Evolutionary conservation across 2,113 vertebrate species (phyloP), one percentile per base, ranked within the genome.

Genomic region (Anseranas semipalmata): DNA sequence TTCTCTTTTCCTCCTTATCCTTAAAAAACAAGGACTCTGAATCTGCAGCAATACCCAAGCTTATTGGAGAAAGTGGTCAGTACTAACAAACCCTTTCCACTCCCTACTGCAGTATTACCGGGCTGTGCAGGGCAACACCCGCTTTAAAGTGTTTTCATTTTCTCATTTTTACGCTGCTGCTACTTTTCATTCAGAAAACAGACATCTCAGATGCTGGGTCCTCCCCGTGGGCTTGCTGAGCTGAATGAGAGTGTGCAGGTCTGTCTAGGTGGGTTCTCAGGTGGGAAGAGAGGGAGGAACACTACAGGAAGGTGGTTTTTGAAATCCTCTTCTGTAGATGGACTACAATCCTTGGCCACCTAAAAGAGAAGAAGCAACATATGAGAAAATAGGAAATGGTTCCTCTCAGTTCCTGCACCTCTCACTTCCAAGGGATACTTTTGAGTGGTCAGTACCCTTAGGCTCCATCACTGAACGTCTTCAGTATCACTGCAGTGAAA

Each of bases 71-170:
- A 58, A 37, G 60, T 5, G 46, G 59, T 89, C 22, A 19, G 81
- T 68, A 45, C 45, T 33, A 20, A 12, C 4, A 5, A 37, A 73
- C 48, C n/a, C 48, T 62, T 62, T 75, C 87, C 59, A 43, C 66
- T 94, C 92, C 76, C 63, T 52, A 35, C 55, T 96, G 94, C 94
- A 96, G 95, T 96, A 96, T 95, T 96, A 95, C 50, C 46, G 71
- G 92, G 80, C 80, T 85, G 86, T 1, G 25, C 74, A 82, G 92
- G 87, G 86, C 90, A 89, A 14, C 1, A 4, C 50, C 86, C 84
- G 41, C 86, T 95, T 50, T 32, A 15, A 71, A 66, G 68, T 78
- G 70, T 76, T 77, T 81, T 82, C 60, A 33, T 79, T 76, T 78
- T 50, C 73, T 50, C 28, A 89, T 53, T 28, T 28, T 94, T 58